Base-by-base conservation (phyloP, 2,797 vertebrate genomes). In the Melopsittacus undulatus region DNA sequence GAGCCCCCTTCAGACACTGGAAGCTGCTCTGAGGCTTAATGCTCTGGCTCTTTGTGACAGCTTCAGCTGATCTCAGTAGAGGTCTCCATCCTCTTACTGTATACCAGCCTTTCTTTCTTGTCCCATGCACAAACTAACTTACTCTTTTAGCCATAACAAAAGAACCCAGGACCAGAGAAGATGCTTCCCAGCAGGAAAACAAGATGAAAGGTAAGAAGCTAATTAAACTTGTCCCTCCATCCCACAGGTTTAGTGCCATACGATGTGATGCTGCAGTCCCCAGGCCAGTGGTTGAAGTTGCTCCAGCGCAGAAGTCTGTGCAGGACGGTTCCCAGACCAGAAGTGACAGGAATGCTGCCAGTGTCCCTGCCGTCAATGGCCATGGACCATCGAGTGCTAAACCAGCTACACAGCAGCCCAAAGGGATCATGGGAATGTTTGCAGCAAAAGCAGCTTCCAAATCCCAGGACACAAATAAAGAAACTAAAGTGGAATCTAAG, bases 371-470 rank as follows among this genome's bases (percentile, higher is more conserved):
- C 3, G 5, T 95, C 76, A 99, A 99, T 3, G 98, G 98, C 79
- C 97, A 97, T 1, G 63, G 93, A 8, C 80, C 94, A 3, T 62
- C 88, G 0, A 22, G 87, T 10, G 48, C 97, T 27, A 97, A 96
- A 15, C 98, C 98, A 77, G 36, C 97, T 40, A 6, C 96, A 6
- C 99, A 98, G 89, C 98, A 98, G 11, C 97, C 97, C 49, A 98
- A 96, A 38, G 99, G 99, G 61, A 99, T 99, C 97, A 98, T 99
- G 99, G 99, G 98, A 94, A 98, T 99, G 99, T 99, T 99, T 94
- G 95, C 97, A 2, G 97, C 92, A 23, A 99, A 99, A 95, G 38
- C 97, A 0, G 84, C 96, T 9, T 16, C 97, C 63, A 99, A 98
- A 93, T 72, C 88, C 68, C 98, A 98, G 83, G 98, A 98, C 27